Evolutionary conservation across 2,113 vertebrate species (phyloP), one percentile per base, ranked within the genome.

Genomic region (Periophthalmodon schlosseri): DNA sequence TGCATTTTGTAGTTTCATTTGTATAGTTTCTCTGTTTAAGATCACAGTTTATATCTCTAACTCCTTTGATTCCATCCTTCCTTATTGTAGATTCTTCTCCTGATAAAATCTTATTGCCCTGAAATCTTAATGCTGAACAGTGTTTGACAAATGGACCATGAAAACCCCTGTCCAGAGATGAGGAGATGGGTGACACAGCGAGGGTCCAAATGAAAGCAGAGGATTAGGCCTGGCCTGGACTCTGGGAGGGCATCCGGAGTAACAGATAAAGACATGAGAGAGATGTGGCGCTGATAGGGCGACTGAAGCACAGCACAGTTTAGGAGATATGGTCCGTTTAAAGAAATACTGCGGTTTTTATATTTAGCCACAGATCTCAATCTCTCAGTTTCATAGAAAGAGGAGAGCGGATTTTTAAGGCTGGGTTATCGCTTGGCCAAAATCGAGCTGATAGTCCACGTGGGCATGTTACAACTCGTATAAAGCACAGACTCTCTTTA

Each of bases 181-280:
- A 44, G 33, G 56, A 82, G 79, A 75, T 73, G 68, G 61, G 84
- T 71, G 89, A 73, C 85, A 72, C 81, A n/a, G 81, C 52, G 1
- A 81, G 87, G 86, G 76, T 85, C 54, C 49, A 85, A 87, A 63
- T 86, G 89, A 80, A 89, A 81, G 78, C 23, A 58, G 79, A 68
- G 81, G 72, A 71, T 68, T 84, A 80, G 70, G 82, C 76, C 54
- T 82, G 77, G 75, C 73, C 77, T 76, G 76, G 86, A 82, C 77
- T 79, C 72, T 81, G 85, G 88, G 86, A 83, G 81, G 8, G 77
- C 83, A 84, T 79, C 73, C 72, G 84, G 79, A 86, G 12, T 70
- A 73, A 39, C 76, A 79, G 87, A 90, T 79, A 78, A 81, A 88
- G 82, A 85, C 85, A 90, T 89, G 79, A 82, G 77, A 79, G 77